phyloP scores from a whole-genome alignment of 2,797 vertebrate species.

The Myotis pilosus region DNA sequence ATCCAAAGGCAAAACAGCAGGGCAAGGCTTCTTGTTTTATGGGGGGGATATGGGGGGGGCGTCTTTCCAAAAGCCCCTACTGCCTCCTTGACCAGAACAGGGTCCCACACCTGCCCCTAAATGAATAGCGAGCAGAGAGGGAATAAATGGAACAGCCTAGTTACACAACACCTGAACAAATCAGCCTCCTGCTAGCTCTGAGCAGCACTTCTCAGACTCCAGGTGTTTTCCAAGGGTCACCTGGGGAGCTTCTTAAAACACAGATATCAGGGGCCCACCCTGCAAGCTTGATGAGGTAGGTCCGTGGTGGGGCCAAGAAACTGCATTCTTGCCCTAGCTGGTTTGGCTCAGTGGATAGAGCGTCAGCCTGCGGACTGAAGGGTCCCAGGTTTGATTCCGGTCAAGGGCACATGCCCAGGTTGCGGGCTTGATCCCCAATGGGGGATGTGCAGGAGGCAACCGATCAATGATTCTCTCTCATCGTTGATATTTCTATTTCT shows the following conservation, averaged over 20 bases:
- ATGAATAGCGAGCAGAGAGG: background rate
- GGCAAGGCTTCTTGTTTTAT: background rate
- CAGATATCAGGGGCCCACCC: background rate
- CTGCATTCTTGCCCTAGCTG: background rate
- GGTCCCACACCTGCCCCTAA: background rate
- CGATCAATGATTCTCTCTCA: no score
- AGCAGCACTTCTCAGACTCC: background rate
- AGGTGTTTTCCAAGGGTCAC: background rate
- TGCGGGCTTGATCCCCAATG: no score
- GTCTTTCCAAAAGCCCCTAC: background rate
- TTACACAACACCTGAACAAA: background rate
- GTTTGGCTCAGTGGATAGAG: no score
- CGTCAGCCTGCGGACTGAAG: no score
- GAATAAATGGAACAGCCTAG: fast-evolving
- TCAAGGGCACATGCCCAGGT: no score
- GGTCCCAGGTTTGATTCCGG: no score
- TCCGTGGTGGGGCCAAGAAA: background rate
- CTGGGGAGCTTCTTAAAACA: background rate
- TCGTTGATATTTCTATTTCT: no score
- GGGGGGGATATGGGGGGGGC: background rate
- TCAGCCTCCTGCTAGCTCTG: background rate
- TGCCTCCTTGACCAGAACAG: background rate
- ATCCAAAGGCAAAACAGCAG: background rate
- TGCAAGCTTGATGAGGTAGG: background rate
- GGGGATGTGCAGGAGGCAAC: no score